Conservation (phyloP, 2,888 invertebrate species). For the Hirtodrosophila histrioides region DNA sequence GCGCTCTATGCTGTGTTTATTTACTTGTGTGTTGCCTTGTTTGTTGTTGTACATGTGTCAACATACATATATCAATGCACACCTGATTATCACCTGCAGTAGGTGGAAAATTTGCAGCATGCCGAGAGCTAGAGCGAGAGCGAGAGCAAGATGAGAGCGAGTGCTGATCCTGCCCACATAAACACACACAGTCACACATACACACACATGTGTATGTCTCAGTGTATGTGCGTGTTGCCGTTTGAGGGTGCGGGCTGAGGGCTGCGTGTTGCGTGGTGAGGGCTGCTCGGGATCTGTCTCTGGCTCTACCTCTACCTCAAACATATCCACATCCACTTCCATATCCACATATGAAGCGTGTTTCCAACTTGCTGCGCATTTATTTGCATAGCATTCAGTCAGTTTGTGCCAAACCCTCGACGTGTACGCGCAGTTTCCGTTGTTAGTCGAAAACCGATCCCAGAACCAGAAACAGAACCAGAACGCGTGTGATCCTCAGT, state of each 20-base stretch:
- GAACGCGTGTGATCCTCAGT: constrained; percentile 16
- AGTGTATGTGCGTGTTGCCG: constrained; percentile 24
- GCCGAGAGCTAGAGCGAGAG: constrained; percentile 25
- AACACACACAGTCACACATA: constrained; percentile 14
- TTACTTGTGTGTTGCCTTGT: constrained; percentile 35
- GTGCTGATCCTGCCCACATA: constrained; percentile 59
- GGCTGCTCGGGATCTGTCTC: constrained; percentile 8
- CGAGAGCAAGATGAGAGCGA: constrained; percentile 24
- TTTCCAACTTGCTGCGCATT: constrained; percentile 42
- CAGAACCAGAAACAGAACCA: constrained; percentile 3
- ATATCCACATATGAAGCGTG: constrained; percentile 47
- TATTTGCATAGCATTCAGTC: constrained; percentile 67
- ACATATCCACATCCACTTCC: constrained; percentile 21
- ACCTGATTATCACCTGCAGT: constrained; percentile 79
- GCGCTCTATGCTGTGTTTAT: constrained; percentile 30
- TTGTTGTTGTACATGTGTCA: constrained; percentile 49
- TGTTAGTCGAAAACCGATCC: constrained; percentile 1
- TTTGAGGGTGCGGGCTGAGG: constrained; percentile 48
- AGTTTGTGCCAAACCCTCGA: constrained; percentile 73
- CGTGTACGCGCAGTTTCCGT: constrained; percentile 42
- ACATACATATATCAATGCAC: constrained; percentile 67
- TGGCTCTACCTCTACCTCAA: constrained; percentile 4
- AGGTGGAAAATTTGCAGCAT: constrained; percentile 31
- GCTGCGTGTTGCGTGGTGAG: constrained; percentile 31
- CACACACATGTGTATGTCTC: constrained; percentile 1